phyloP scores from a whole-genome alignment of 2,113 vertebrate species.

The Microcebus tavaratra region DNA sequence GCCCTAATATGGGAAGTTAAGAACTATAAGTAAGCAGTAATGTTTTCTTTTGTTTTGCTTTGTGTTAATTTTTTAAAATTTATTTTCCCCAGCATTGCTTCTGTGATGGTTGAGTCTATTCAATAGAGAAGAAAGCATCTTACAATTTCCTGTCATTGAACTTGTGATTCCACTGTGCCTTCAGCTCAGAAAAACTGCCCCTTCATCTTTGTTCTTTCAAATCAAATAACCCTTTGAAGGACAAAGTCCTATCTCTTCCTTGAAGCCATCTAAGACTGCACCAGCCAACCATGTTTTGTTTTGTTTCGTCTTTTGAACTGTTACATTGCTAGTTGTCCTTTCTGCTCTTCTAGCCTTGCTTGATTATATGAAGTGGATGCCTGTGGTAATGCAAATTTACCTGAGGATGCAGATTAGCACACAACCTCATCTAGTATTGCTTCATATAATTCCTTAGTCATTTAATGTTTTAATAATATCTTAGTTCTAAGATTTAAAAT shows the following conservation, averaged over 20 bases:
- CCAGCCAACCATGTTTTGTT: not conserved
- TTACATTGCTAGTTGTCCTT: not conserved
- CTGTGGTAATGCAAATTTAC: not conserved
- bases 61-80: not conserved
- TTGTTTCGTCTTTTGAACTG: not conserved
- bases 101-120: not conserved
- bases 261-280: not conserved
- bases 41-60: constrained; percentile 5
- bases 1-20: constrained; percentile 19
- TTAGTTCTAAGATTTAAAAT: too few relatives aligned
- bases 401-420: not conserved
- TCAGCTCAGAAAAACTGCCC: not conserved
- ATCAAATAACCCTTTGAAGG: not conserved
- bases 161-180: not conserved
- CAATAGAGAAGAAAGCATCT: not conserved
- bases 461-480: not conserved
- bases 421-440: not conserved
- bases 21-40: not conserved
- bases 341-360: not conserved
- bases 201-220: not conserved
- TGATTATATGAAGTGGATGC: not conserved
- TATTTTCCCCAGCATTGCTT: not conserved
- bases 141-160: not conserved
- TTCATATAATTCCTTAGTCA: not conserved
- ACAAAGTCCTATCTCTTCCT: not conserved